Base-by-base conservation (phyloP, 2,113 vertebrate genomes). In the Indri indri region DNA sequence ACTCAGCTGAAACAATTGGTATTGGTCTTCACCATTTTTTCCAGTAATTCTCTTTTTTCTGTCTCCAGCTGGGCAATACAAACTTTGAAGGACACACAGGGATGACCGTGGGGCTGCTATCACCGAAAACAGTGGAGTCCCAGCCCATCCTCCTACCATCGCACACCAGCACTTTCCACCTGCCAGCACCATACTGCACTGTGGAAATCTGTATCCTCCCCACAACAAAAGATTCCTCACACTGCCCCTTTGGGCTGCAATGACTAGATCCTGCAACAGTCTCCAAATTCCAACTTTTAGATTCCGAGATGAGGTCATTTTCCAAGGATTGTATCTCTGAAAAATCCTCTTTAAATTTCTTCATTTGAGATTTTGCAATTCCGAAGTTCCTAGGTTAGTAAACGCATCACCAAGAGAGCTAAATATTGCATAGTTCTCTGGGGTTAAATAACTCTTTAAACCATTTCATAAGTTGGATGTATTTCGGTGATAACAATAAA, bases 351-450 rank as follows among this genome's bases (percentile, higher is more conserved):
- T 94, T 89, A 84, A 70, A 94, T 76, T 34, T 94, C 88, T 71
- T 92, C 37, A 57, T 87, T 94, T n/a, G 74, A 94, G 57, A 94
- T 86, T 87, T 91, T 94, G 37, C 25, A 82, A 79, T 73, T 93
- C 85, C 81, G 10, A 93, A 77, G 54, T 85, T 85, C 45, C 52
- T 95, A 65, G 65, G 40, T 87, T 71, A 66, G 50, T 79, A 82
- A 95, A 37, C 10, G 66, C 54, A 54, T 82, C 68, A 89, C n/a
- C 91, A 77, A 76, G 27, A 82, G 25, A 92, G 16, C 54, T 91
- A 92, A 93, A 80, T 40, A 80, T 23, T 77, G 12, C 73, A 88
- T 61, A 61, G 18, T 73, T 95, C n/a, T 92, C 66, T 74, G 74
- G 61, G 42, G 47, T 77, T 97, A 93, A 90, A 79, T 66, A 93